Evolutionary conservation across 2,888 invertebrate species (phyloP), one percentile per base, ranked within the genome.

Genomic region (Synergus laeviventris): DNA sequence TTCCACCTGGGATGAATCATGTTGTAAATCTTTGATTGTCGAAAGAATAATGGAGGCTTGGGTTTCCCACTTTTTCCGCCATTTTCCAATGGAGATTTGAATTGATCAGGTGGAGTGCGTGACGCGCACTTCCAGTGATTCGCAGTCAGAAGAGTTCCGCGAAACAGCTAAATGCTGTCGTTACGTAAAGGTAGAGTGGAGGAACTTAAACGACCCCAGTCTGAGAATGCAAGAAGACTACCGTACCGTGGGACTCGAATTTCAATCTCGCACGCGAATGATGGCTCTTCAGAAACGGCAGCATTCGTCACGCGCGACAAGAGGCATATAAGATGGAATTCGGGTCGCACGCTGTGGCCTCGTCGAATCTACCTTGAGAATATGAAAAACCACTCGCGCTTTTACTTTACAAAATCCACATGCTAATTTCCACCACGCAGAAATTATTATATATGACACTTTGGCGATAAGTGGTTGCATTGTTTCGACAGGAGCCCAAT

Each of bases 161-260:
- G 88, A 89, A 89, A 59, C 84, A 83, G 79, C 84, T 86, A 87
- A 88, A 86, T 83, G 83, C 80, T 82, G 80, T 85, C 82, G 86
- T 89, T 89, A 89, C 87, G 87, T 86, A 89, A 89, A 88, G 85
- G 86, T 81, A 85, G 82, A 85, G 82, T 82, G 82, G 76, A 78
- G 79, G 73, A 81, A 84, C 81, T 84, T 86, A 84, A 86, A 86
- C 86, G 85, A 82, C 81, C 81, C 64, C 80, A 82, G 86, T 85
- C 87, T 87, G 86, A 87, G 88, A 89, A 89, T 85, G 84, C 85
- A 85, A 76, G 78, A 76, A 78, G 76, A 79, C 81, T 80, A 79
- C 78, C 77, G 81, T 75, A 85, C 84, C 85, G 86, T 86, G 86
- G 84, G 86, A 86, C 83, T 86, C 83, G 83, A 86, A 86, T 85